phyloP scores from a whole-genome alignment of 2,888 invertebrate genomes.

The Rhagonycha lutea region DNA sequence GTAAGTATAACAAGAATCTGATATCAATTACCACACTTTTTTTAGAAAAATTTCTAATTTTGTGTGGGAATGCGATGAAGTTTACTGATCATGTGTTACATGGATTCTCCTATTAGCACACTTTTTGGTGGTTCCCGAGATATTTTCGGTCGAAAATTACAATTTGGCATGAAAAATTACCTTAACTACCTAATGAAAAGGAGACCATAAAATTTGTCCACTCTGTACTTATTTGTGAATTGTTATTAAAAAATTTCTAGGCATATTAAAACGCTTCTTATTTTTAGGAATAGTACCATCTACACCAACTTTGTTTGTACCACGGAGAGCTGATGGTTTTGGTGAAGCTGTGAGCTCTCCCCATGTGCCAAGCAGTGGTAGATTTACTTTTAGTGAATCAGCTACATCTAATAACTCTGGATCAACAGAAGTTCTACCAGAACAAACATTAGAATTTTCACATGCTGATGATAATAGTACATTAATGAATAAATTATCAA shows the following conservation, averaged over 20 bases:
- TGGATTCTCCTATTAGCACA: too few relatives aligned
- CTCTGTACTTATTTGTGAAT: not conserved
- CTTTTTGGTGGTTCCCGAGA: too few relatives aligned
- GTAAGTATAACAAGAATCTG: too few relatives aligned
- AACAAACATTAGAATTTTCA: slow-evolving; percentile 50
- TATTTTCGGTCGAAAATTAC: too few relatives aligned
- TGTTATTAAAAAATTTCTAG: not conserved
- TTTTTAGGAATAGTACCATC: slow-evolving; percentile 80
- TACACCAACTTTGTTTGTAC: slow-evolving; percentile 84
- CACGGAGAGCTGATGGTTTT: slow-evolving; percentile 82
- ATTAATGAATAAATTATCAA: slow-evolving; percentile 17
- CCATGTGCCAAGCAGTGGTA: slow-evolving; percentile 65
- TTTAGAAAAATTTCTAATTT: too few relatives aligned
- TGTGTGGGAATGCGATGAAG: too few relatives aligned
- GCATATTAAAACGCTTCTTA: not conserved
- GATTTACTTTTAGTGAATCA: slow-evolving; percentile 69
- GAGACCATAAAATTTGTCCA: not conserved
- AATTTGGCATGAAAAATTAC: too few relatives aligned
- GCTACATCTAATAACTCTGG: slow-evolving; percentile 42
- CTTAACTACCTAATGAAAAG: too few relatives aligned
- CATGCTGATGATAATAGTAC: slow-evolving; percentile 51
- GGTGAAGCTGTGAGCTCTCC: slow-evolving; percentile 93
- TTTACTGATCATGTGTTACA: too few relatives aligned
- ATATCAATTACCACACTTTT: too few relatives aligned
- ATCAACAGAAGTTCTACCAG: slow-evolving; percentile 49